These are phyloP conservation scores for Morpho achilles DNA, from an alignment of 2,888 invertebrate species.

Conservation along the genomic window DNA sequence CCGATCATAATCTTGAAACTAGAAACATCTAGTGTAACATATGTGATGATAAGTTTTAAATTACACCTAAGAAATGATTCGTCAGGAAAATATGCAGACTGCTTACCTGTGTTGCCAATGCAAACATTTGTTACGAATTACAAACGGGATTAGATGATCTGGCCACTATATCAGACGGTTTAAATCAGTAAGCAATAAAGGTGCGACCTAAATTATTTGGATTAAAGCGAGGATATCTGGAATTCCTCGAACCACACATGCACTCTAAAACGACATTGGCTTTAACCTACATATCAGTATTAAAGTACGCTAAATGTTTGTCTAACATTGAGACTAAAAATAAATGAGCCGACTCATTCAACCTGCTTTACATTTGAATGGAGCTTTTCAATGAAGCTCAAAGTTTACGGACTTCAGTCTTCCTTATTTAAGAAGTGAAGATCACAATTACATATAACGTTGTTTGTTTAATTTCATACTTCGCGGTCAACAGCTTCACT, in stretches of 20 bases:
- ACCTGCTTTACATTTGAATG: constrained; percentile 17
- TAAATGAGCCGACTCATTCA: constrained; percentile 20
- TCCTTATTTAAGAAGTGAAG: background rate
- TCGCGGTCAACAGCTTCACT: too few species aligned
- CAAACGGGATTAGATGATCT: too few species aligned
- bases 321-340: constrained; percentile 24
- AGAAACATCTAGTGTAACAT: too few species aligned
- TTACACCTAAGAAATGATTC: too few species aligned
- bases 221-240: constrained; percentile 1
- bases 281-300: constrained; percentile 20
- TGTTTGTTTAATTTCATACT: too few species aligned
- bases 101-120: too few species aligned
- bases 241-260: constrained; percentile 6
- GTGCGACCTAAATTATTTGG: constrained; percentile 4
- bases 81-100: too few species aligned
- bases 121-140: too few species aligned
- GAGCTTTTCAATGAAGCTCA: constrained; percentile 9
- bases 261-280: constrained; percentile 22
- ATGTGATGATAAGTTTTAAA: too few species aligned
- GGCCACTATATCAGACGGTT: too few species aligned
- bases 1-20: too few species aligned
- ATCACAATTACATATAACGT: too few species aligned
- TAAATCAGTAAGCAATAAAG: background rate
- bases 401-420: background rate
- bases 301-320: constrained; percentile 9